These are phyloP conservation scores for Dendrophyllia cribrosa DNA, from an alignment of 64 coral and sea anemone species.

Conservation along the genomic window DNA sequence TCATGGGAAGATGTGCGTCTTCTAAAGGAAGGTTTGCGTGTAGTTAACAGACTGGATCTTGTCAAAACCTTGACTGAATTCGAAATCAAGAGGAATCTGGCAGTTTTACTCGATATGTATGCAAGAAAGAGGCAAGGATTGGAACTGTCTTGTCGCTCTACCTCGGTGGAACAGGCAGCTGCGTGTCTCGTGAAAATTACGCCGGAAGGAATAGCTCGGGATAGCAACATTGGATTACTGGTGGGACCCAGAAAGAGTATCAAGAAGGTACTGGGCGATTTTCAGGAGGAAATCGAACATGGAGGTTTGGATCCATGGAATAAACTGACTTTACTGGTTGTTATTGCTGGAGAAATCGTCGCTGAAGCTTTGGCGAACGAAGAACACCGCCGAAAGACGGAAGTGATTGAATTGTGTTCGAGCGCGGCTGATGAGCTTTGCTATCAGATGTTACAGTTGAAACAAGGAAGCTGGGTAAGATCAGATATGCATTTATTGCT, in stretches of 20 bases:
- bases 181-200: neutral
- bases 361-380: neutral
- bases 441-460: neutral
- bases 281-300: neutral
- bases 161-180: neutral
- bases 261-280: neutral
- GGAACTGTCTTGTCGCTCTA: neutral
- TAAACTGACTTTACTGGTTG: neutral
- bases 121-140: neutral
- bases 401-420: neutral
- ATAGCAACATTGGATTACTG: neutral
- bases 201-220: neutral
- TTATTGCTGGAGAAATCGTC: conserved; percentile 5
- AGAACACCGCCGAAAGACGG: neutral
- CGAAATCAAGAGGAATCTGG: neutral
- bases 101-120: neutral
- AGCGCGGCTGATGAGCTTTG: neutral
- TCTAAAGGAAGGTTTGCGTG: neutral
- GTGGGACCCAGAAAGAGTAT: neutral
- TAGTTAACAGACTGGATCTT: neutral
- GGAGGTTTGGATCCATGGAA: neutral
- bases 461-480: neutral
- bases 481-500: too few species aligned
- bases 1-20: neutral
- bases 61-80: neutral